Evolutionary conservation across 2,888 invertebrate species (phyloP), one percentile per base, ranked within the genome.

Genomic region (Theretra japonica): DNA sequence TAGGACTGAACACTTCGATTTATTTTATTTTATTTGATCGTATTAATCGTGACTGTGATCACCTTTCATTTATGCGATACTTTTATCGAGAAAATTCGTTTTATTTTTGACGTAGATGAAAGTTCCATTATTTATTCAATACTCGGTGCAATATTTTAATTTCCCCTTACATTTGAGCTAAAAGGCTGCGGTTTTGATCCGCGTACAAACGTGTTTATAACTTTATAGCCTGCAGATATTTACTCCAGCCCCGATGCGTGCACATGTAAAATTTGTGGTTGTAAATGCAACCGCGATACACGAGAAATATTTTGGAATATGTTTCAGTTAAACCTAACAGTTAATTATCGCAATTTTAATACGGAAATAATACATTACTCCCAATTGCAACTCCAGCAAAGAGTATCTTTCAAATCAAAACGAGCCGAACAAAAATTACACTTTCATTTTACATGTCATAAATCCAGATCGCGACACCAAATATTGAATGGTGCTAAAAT

Each of bases 401-500:
- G 53, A 53, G n/a, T 53, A 53, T 53, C 74, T 79, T 77, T 77
- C 76, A 79, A 77, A 75, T 76, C 75, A 75, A 75, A 80, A 77
- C 76, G 69, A 78, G 79, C 77, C 74, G 73, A 76, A 59, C 86
- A 85, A 86, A 85, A 81, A 80, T 82, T 83, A 86, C 86, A 86
- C 88, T 87, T 91, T 90, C 87, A 85, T 89, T 88, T 86, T 88
- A 85, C 87, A 83, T 85, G 87, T 87, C 93, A 91, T 94, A 94
- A 94, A 94, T 94, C 90, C 89, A 89, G 86, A 89, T 90, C 90
- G 91, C 90, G 88, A 91, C 90, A 92, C 92, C 90, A 93, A 92
- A 91, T 92, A 93, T 92, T 94, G 94, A 92, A 94, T 94, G 90
- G 94, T 94, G 94, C 90, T 94, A 94, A 94, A 94, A 93, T 94